These are phyloP conservation scores for Falcaria lacertinaria DNA, from an alignment of 2,888 invertebrate genomes.

Conservation along the genomic window DNA sequence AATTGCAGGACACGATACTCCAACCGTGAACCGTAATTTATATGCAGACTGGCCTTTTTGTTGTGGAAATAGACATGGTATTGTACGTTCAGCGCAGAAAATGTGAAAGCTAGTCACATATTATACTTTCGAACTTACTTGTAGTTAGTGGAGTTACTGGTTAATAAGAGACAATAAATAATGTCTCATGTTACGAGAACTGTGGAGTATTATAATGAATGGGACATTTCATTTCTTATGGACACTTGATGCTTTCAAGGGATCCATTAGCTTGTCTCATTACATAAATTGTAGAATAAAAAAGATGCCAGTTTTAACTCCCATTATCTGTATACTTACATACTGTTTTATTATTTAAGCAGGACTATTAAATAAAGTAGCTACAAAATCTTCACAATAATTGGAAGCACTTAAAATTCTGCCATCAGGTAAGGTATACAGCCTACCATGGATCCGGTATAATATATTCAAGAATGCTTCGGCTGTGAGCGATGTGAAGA, in stretches of 20 bases:
- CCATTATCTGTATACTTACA: too few species aligned
- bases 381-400: not conserved
- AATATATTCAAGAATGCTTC: slow-evolving; percentile 3
- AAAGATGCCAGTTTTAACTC: too few species aligned
- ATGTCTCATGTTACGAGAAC: too few species aligned
- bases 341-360: too few species aligned
- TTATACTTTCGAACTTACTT: not conserved
- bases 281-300: too few species aligned
- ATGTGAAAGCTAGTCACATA: not conserved
- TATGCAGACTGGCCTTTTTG: slow-evolving; percentile 27
- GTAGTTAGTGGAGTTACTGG: too few species aligned
- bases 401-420: not conserved
- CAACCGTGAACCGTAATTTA: slow-evolving; percentile 31
- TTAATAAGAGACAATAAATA: too few species aligned
- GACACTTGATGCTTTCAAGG: too few species aligned
- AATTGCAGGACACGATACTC: slow-evolving; percentile 33
- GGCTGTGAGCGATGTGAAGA: not conserved
- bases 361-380: not conserved
- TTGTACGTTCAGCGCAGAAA: not conserved
- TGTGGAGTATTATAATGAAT: too few species aligned
- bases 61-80: slow-evolving; percentile 6
- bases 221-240: too few species aligned
- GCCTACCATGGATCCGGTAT: not conserved
- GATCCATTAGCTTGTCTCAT: too few species aligned
- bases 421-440: not conserved